Conservation (phyloP, 2,113 vertebrate species). For the Numida meleagris region DNA sequence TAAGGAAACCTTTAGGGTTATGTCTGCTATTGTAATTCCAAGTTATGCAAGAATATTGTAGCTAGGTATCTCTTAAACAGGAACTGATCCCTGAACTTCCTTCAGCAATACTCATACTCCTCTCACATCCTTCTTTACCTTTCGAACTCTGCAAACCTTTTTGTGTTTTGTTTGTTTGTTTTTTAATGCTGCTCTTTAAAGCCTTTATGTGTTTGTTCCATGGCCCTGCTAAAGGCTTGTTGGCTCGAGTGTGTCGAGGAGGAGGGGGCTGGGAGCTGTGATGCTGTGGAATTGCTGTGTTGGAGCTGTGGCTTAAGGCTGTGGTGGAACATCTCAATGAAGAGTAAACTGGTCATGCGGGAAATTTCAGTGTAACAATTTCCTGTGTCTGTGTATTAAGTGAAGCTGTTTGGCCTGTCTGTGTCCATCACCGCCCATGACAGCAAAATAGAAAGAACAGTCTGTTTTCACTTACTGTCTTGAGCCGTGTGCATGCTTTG, state of each 20-base stretch:
- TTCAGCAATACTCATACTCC: neutral
- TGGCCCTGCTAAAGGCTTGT: neutral
- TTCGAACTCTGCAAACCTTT: neutral
- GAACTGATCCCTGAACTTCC: neutral
- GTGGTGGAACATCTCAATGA: neutral
- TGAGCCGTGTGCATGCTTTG: neutral
- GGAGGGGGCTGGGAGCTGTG: neutral
- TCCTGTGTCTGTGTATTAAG: neutral
- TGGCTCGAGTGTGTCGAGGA: neutral
- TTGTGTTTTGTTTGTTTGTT: neutral
- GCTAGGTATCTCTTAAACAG: neutral
- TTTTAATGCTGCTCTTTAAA: neutral
- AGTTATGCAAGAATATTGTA: neutral
- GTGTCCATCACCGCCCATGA: fast-evolving
- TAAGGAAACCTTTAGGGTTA: neutral
- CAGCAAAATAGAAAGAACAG: neutral
- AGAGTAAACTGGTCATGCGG: neutral
- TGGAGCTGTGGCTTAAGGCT: neutral
- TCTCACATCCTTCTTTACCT: neutral
- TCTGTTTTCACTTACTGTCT: neutral
- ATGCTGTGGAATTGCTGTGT: neutral
- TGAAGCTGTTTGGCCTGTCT: neutral
- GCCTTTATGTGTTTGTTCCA: neutral
- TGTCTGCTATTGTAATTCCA: neutral
- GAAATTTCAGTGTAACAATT: neutral